phyloP scores from a whole-genome alignment of 1,140 invertebrate genomes.

The Sarcophaga peregrina region DNA sequence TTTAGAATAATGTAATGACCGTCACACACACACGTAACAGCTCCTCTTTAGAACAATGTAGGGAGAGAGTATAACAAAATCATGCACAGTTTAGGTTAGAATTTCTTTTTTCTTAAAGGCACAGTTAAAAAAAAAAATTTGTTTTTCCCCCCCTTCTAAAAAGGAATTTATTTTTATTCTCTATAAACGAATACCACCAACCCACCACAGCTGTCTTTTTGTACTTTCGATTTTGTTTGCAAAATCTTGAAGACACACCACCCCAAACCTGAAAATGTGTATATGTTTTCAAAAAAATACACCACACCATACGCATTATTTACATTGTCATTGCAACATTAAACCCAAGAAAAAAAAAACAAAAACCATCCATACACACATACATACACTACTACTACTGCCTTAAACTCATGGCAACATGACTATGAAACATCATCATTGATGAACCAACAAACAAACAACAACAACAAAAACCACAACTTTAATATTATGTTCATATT shows the following conservation, averaged over 20 bases:
- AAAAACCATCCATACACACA: too few relatives aligned
- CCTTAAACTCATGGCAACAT: too few relatives aligned
- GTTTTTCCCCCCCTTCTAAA: background rate
- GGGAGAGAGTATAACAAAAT: background rate
- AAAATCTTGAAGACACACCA: too few relatives aligned
- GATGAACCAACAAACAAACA: too few relatives aligned
- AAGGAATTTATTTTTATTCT: slow-evolving; percentile 11
- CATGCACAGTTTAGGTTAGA: slow-evolving; percentile 1
- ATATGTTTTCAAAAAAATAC: background rate
- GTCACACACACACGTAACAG: slow-evolving; percentile 38
- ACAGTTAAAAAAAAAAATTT: background rate
- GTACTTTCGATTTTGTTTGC: background rate
- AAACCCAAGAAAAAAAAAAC: too few relatives aligned
- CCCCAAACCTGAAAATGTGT: background rate
- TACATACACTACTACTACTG: too few relatives aligned
- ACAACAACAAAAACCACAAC: too few relatives aligned
- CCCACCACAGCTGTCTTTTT: too few relatives aligned
- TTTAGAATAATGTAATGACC: slow-evolving; percentile 26
- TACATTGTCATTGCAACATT: too few relatives aligned
- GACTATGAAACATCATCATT: too few relatives aligned
- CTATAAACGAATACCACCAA: slow-evolving; percentile 4
- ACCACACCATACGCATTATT: too few relatives aligned
- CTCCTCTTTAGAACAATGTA: slow-evolving; percentile 28
- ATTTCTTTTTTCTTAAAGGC: background rate
- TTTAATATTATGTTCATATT: too few relatives aligned